These are phyloP conservation scores for Pogonocherus hispidulus DNA, from an alignment of 2,888 invertebrate genomes.

Conservation along the genomic window DNA sequence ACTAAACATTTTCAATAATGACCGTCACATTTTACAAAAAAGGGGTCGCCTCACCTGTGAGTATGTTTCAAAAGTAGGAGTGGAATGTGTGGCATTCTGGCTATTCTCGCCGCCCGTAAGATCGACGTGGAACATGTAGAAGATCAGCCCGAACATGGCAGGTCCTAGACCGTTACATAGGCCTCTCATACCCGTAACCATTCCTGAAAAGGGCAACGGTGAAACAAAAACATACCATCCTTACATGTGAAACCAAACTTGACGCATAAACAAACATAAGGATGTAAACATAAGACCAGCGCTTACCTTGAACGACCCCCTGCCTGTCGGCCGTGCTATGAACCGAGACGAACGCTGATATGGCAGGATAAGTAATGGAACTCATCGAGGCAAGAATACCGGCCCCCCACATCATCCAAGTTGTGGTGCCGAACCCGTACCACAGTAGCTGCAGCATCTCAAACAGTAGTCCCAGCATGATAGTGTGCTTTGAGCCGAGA, in stretches of 20 bases:
- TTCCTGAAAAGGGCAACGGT: constrained; percentile 80
- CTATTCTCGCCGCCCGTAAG: constrained; percentile 77
- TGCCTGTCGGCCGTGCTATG: constrained; percentile 98
- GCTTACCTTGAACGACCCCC: constrained; percentile 73
- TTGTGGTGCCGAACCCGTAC: constrained; percentile 97
- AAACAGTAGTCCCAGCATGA: constrained; percentile 95
- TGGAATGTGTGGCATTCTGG: constrained; percentile 68
- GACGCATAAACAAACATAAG: too few species aligned
- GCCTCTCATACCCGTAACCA: constrained; percentile 98
- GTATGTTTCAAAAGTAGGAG: constrained; percentile 69
- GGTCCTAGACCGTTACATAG: constrained; percentile 98
- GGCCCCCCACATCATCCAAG: constrained; percentile 99
- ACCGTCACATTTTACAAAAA: too few species aligned
- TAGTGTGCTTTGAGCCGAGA: constrained; percentile 96
- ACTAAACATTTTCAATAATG: too few species aligned
- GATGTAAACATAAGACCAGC: too few species aligned
- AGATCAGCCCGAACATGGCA: constrained; percentile 98
- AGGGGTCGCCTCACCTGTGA: too few species aligned
- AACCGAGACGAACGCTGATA: constrained; percentile 98
- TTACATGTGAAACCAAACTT: neutral
- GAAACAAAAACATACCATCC: too few species aligned
- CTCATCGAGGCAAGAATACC: constrained; percentile 96
- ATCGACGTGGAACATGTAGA: constrained; percentile 98
- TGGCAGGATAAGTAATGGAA: constrained; percentile 98
- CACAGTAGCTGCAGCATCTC: constrained; percentile 97